Percentiles rank a stretch among this genome's conserved stretches.
These are phyloP conservation scores for Heliconius himera DNA, from an alignment of 1,140 invertebrate species.

Conservation along the genomic window DNA sequence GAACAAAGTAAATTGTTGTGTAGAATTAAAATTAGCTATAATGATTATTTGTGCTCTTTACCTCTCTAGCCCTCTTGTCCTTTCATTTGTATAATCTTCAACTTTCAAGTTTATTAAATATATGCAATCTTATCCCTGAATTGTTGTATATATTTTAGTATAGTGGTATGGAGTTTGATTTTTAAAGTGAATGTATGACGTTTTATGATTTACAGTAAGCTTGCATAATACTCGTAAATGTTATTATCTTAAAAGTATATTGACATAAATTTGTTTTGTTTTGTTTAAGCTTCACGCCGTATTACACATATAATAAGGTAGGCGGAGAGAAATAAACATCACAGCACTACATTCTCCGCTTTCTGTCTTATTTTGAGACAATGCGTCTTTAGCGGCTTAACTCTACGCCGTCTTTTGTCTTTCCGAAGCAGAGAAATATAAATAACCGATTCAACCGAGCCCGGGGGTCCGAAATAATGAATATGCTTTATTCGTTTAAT, in stretches of 20 bases:
- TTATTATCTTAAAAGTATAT: too few species aligned
- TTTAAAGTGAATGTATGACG: too few species aligned
- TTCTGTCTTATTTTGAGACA: neutral
- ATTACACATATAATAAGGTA: neutral
- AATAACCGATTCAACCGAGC: too few species aligned
- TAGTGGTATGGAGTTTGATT: too few species aligned
- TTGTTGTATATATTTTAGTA: neutral
- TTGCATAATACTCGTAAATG: too few species aligned
- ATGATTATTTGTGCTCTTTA: neutral
- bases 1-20: neutral
- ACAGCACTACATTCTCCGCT: neutral
- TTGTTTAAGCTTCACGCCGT: neutral
- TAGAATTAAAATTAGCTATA: neutral
- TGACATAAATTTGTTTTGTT: too few species aligned
- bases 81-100: neutral
- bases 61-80: neutral
- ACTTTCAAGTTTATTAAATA: neutral
- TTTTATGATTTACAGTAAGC: too few species aligned
- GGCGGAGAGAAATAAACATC: neutral
- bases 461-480: too few species aligned
- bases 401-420: neutral
- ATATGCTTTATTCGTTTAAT: too few species aligned
- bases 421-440: too few species aligned
- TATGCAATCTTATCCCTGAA: neutral
- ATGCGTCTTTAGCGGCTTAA: neutral